A percentile compares a stretch with the other conserved stretches of the same genome.
phyloP scores from a whole-genome alignment of 2,888 invertebrate genomes.

The Drosophila mulleri region DNA sequence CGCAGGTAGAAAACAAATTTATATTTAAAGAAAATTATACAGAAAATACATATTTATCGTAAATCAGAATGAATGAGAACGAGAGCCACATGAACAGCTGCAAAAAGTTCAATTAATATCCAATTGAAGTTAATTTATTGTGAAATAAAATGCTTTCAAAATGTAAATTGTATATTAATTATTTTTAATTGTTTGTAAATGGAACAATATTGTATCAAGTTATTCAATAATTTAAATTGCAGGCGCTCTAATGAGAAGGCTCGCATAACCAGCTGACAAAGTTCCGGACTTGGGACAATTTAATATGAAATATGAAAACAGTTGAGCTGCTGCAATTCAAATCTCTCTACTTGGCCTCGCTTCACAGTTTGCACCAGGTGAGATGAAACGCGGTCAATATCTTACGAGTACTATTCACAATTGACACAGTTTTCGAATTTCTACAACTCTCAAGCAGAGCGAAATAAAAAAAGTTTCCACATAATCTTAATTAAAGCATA shows the following conservation, averaged over 20 bases:
- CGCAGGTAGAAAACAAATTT: not conserved
- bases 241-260: too few species aligned
- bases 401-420: not conserved
- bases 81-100: not conserved
- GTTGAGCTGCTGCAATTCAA: too few species aligned
- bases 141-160: not conserved
- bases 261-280: not conserved
- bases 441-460: not conserved
- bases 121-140: not conserved
- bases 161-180: conserved; percentile 6
- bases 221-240: not conserved
- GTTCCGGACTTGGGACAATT: not conserved
- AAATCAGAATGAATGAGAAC: not conserved
- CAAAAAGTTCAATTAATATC: not conserved
- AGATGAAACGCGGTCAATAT: not conserved
- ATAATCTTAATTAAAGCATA: conserved; percentile 8
- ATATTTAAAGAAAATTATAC: not conserved
- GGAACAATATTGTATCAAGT: not conserved
- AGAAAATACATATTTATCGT: not conserved
- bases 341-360: too few species aligned
- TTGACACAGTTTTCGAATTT: not conserved
- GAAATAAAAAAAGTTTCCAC: conserved; percentile 7
- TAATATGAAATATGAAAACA: not conserved
- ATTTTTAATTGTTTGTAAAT: not conserved
- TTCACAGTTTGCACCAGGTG: not conserved